Evolutionary conservation across 1,140 invertebrate species (phyloP).

Genomic region (Hyphantria cunea): DNA sequence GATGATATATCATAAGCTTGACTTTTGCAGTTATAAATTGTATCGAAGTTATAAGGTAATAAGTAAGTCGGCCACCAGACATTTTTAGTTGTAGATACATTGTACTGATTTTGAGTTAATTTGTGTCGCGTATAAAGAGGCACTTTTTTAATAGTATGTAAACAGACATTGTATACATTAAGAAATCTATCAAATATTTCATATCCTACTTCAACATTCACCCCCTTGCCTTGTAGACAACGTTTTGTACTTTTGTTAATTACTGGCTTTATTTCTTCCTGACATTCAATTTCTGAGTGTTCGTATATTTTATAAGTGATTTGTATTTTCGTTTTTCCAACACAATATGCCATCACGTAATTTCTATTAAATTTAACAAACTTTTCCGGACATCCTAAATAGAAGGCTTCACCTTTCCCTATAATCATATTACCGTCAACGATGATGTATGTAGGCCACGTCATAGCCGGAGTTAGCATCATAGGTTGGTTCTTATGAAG

Average conservation of each 20-base stretch:
- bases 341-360: conserved; percentile 41
- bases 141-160: conserved; percentile 43
- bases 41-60: conserved; percentile 43
- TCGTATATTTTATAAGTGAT: conserved; percentile 37
- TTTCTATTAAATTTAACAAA: conserved; percentile 26
- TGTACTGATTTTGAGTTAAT: conserved; percentile 27
- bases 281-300: conserved; percentile 53
- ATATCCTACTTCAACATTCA: conserved; percentile 52
- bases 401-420: conserved; percentile 1
- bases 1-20: conserved; percentile 45
- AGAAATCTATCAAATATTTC: conserved; percentile 37
- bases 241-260: conserved; percentile 27
- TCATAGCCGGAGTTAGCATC: too few species aligned
- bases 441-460: too few species aligned
- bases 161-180: conserved; percentile 58
- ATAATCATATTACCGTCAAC: neutral
- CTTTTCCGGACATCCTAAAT: conserved; percentile 36
- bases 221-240: conserved; percentile 36
- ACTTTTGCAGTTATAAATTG: conserved; percentile 52
- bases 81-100: conserved; percentile 30
- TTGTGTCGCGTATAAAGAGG: conserved; percentile 52
- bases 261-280: conserved; percentile 33
- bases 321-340: conserved; percentile 41
- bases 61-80: conserved; percentile 31
- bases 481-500: too few species aligned